These are phyloP conservation scores for Scaptomyza graminum DNA, from an alignment of 1,140 invertebrate genomes.

Conservation along the genomic window DNA sequence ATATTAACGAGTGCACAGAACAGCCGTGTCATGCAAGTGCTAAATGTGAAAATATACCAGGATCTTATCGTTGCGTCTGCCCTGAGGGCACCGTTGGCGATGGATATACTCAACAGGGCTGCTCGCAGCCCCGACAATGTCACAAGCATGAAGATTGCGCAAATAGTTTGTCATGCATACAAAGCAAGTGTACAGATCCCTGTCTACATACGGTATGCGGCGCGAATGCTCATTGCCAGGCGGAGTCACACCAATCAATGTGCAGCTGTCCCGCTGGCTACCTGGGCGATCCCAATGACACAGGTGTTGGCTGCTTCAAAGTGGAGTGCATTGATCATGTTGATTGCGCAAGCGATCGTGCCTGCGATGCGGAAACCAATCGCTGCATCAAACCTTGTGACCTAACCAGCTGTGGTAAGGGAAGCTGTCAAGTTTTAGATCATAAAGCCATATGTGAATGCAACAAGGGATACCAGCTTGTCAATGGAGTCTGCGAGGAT, in stretches of 20 bases:
- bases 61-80: conserved; percentile 92
- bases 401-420: conserved; percentile 89
- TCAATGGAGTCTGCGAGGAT: conserved; percentile 90
- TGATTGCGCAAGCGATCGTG: conserved; percentile 90
- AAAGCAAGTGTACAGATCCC: conserved; percentile 90
- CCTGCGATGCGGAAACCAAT: conserved; percentile 89
- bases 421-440: conserved; percentile 88
- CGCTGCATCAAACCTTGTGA: conserved; percentile 94
- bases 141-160: conserved; percentile 88
- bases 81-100: conserved; percentile 91
- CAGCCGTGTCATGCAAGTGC: conserved; percentile 92
- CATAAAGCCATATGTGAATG: conserved; percentile 91
- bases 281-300: conserved; percentile 91
- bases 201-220: conserved; percentile 89
- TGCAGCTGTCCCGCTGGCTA: conserved; percentile 91
- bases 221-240: conserved; percentile 89
- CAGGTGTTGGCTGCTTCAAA: conserved; percentile 90
- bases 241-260: conserved; percentile 88
- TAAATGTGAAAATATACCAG: conserved; percentile 90
- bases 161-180: conserved; percentile 89
- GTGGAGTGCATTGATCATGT: conserved; percentile 91
- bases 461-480: conserved; percentile 88
- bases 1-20: conserved; percentile 91
- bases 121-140: conserved; percentile 89
- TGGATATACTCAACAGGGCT: conserved; percentile 89